Conservation (phyloP, 2,113 vertebrate genomes). For the Apodemus sylvaticus region DNA sequence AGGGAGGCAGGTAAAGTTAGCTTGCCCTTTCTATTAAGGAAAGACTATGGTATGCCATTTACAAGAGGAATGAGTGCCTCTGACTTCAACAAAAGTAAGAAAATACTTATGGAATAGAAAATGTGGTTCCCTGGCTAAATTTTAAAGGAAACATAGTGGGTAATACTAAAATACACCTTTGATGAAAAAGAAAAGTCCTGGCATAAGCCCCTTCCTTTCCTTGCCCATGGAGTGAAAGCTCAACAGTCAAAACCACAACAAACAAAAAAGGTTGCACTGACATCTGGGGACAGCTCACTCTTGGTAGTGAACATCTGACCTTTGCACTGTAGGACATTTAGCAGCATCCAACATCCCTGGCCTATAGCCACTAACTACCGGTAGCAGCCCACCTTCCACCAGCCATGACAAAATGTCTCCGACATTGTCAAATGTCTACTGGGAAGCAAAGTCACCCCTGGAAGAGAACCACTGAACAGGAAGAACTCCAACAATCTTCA, state of each 20-base stretch:
- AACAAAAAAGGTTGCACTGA: background rate
- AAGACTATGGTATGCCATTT: background rate
- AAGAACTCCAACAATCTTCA: background rate
- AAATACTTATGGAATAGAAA: slow-evolving; percentile 29
- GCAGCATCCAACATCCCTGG: background rate
- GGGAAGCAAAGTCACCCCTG: background rate
- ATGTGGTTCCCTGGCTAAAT: slow-evolving; percentile 20
- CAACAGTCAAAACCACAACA: background rate
- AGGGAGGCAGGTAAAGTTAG: background rate
- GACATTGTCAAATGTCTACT: background rate
- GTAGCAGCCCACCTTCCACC: background rate
- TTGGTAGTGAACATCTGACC: background rate
- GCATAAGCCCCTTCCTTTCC: background rate
- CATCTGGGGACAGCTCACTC: background rate
- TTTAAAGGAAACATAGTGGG: slow-evolving; percentile 17
- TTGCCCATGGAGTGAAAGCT: background rate
- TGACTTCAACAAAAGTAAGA: background rate
- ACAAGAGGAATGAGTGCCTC: background rate
- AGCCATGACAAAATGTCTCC: background rate
- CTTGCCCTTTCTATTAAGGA: background rate
- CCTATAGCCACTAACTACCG: background rate
- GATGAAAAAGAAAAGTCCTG: slow-evolving; percentile 27
- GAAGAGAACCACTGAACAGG: background rate
- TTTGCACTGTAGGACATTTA: background rate
- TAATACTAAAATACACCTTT: background rate